These are phyloP conservation scores for Nephila pilipes DNA, from an alignment of 1,140 invertebrate genomes.

Conservation along the genomic window DNA sequence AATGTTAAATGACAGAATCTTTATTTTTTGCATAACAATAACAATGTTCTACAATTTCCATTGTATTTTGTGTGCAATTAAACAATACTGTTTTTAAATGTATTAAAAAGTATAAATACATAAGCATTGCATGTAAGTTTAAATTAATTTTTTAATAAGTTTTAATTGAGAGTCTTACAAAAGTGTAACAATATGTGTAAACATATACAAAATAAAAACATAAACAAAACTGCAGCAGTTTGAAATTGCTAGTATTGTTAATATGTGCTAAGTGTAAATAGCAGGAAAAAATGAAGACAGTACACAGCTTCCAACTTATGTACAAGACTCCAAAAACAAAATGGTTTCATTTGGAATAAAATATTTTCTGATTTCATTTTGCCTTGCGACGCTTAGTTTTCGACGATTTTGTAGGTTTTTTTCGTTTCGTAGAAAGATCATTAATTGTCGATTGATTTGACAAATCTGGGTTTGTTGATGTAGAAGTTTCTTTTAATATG, in stretches of 20 bases:
- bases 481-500: slow-evolving; percentile 15
- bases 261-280: slow-evolving; percentile 27
- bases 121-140: background rate
- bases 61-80: no score
- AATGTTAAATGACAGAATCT: no score
- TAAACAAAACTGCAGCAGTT: slow-evolving; percentile 15
- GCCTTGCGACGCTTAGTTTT: slow-evolving; percentile 45
- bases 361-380: slow-evolving; percentile 1
- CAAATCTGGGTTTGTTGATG: background rate
- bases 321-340: slow-evolving; percentile 23
- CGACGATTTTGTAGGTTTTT: background rate
- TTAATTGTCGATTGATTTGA: background rate
- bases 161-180: background rate
- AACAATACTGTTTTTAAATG: no score
- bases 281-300: slow-evolving; percentile 8
- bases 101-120: no score
- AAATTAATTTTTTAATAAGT: background rate
- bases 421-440: background rate
- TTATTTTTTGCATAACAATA: no score
- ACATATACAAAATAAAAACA: background rate
- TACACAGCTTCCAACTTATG: slow-evolving; percentile 32
- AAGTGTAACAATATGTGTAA: background rate
- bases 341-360: background rate
- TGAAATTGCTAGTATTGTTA: slow-evolving; percentile 15
- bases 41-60: no score